Conservation (phyloP, 2,113 vertebrate species). For the Microcebus ravelobensis region DNA sequence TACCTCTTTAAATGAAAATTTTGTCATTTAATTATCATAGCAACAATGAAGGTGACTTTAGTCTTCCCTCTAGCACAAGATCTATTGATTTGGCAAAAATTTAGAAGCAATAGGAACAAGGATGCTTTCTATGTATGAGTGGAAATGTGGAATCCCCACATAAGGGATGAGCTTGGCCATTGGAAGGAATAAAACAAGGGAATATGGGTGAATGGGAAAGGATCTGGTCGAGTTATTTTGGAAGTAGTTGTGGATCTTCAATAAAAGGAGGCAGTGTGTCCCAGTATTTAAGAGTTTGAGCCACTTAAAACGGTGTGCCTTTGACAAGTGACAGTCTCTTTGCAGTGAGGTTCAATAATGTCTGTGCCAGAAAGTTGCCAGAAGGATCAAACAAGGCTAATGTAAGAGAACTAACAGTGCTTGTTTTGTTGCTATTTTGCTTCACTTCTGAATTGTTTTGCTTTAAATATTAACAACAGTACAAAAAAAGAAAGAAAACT, state of each 20-base stretch:
- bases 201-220: background rate
- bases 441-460: background rate
- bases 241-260: background rate
- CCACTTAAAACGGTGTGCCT: background rate
- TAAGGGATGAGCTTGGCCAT: background rate
- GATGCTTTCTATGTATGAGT: background rate
- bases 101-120: background rate
- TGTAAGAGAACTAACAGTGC: background rate
- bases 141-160: background rate
- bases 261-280: background rate
- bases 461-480: background rate
- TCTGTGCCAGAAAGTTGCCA: background rate
- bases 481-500: background rate
- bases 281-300: background rate
- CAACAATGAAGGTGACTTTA: background rate
- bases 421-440: background rate
- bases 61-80: background rate
- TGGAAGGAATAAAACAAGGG: constrained; percentile 22
- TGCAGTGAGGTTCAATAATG: background rate
- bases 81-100: background rate
- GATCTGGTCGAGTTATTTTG: background rate
- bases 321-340: background rate
- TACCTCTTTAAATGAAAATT: background rate
- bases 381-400: background rate
- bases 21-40: background rate